Evolutionary conservation across 2,113 vertebrate species (phyloP), one percentile per base, ranked within the genome.

Genomic region (Riparia riparia): DNA sequence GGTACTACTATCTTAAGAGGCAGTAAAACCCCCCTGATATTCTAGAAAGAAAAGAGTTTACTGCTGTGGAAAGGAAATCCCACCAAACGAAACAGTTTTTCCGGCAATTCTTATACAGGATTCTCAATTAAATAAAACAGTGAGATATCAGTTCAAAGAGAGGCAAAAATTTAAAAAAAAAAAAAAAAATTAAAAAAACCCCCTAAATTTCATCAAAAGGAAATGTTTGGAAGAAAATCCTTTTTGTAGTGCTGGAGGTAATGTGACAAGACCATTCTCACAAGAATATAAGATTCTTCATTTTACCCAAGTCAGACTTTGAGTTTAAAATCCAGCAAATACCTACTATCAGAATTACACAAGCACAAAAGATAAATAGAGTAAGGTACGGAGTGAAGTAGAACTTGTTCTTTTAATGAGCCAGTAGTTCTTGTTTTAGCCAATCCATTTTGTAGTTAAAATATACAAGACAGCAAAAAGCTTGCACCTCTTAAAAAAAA

Each of bases 11-110:
- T 1, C 8, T 90, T 50, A 79, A 79, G 16, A 45, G 4, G 1
- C 7, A 51, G 6, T 42, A 68, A 66, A 84, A 47, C 2, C 0
- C 0, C 1, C 1, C 1, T 17, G 12, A 41, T 25, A 5, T n/a
- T 32, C 9, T 49, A 58, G 21, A 26, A 85, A 66, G 13, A n/a
- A 57, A 63, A 8, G 12, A 50, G 7, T 54, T 86, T 54, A 11
- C 47, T 72, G 19, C 32, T 50, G 9, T 17, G 5, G n/a, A 58
- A 79, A 66, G n/a, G 57, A 91, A 89, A 37, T 7, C 1, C 0
- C 20, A 34, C 20, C 5, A 26, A 94, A 54, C 2, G 18, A 80
- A 58, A 7, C 2, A 3, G 19, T 45, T 89, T 72, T 22, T 32
- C 16, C 11, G 54, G 6, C 20, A 73, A 65, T 60, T 47, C 7